A percentile compares a stretch with the other conserved stretches of the same genome.
Conservation (phyloP, 2,797 vertebrate species). For the Channa striata region DNA sequence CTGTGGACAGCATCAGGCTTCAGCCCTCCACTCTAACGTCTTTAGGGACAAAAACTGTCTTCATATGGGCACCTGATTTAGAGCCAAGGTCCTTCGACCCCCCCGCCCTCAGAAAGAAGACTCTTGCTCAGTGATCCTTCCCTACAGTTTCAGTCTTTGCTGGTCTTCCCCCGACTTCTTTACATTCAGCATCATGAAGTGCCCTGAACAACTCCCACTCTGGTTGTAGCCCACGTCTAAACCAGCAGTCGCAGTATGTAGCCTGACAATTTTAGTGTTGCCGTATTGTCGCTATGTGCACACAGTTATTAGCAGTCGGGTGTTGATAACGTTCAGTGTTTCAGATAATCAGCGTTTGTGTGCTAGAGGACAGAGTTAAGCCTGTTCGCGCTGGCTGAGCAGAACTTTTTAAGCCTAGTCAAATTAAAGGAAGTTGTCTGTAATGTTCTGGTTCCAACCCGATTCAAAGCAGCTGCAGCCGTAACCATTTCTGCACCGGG, state of each 20-base stretch:
- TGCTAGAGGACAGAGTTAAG: neutral
- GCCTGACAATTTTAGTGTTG: constrained; percentile 24
- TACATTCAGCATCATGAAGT: constrained; percentile 48
- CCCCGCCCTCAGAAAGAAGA: neutral
- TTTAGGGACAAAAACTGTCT: too few species aligned
- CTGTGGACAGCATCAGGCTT: neutral
- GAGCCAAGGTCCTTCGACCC: too few species aligned
- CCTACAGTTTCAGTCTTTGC: constrained; percentile 6
- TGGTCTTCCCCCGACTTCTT: constrained; percentile 39
- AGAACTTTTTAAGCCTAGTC: too few species aligned
- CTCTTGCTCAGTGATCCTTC: constrained; percentile 18
- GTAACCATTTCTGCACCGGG: neutral
- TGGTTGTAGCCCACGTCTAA: constrained; percentile 39
- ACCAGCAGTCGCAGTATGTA: constrained; percentile 63
- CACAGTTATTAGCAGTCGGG: constrained; percentile 10
- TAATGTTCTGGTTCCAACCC: too few species aligned
- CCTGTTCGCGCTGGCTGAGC: neutral
- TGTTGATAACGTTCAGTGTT: constrained; percentile 24
- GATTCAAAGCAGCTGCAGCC: neutral
- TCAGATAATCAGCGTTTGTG: constrained; percentile 9
- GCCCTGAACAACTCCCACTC: constrained; percentile 40
- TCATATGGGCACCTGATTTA: too few species aligned
- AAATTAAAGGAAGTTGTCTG: too few species aligned
- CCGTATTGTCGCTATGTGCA: constrained; percentile 15
- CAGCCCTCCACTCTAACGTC: too few species aligned